Base-by-base conservation (phyloP, 1,140 invertebrate genomes). In the Pachyrhynchus sulphureomaculatus region DNA sequence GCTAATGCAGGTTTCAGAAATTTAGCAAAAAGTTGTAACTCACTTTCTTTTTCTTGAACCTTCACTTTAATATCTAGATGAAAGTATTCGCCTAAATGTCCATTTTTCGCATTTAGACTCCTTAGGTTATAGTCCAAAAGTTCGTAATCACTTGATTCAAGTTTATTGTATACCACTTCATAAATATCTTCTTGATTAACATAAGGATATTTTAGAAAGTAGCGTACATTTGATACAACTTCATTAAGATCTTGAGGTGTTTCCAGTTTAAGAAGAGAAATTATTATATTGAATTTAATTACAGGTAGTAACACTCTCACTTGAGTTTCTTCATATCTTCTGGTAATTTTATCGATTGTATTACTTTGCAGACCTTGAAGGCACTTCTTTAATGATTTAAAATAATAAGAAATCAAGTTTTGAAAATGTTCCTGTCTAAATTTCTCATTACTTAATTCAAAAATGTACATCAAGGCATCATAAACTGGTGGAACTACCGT, bases 101-200 rank as follows among this genome's bases (percentile, higher is more conserved):
- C 57, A 34, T 52, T 60, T 42, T 15, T 51, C 24, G 26, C 57
- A 26, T 12, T 24, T 24, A 60, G 10, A n/a, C 33, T 17, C 21
- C 8, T 12, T 1, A 60, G 8, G 10, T 42, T 34, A n/a, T 52
- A 60, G 20, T 20, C 17, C 4, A 29, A 0, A 21, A 60, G 15
- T 1, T 49, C 15, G 33, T 41, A 59, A 21, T 39, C 33, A 41
- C 13, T 51, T 2, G 56, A 42, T 17, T 15, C 15, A 2, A 52
- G 32, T 13, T 52, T 29, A n/a, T 60, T 60, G 10, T 24, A 20
- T 5, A 52, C 10, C 20, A 52, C 29, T 53, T 52, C 48, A 24
- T 59, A 51, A 4, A 60, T 21, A 23, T 60, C 57, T 36, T 60
- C 57, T 53, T 53, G 47, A 26, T 53, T 51, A 10, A 60, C 32